phyloP scores from a whole-genome alignment of 53 echinoderm and acorn worm genomes.

The Holothuria scabra region DNA sequence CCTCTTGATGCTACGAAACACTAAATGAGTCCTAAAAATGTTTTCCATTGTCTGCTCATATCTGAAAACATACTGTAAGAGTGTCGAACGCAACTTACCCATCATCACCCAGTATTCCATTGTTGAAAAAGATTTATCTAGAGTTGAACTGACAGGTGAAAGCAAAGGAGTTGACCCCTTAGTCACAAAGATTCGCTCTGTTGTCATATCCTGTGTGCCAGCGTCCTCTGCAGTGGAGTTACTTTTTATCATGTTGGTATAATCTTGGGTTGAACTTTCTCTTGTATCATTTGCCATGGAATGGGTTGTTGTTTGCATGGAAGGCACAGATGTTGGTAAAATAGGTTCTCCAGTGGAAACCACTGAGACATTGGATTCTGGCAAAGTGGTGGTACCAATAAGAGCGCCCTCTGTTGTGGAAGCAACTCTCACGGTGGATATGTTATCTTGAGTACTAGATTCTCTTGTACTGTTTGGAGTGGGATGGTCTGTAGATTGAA shows the following conservation, averaged over 20 bases:
- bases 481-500: background rate
- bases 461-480: background rate
- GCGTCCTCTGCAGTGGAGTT: too few relatives aligned
- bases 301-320: background rate
- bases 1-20: background rate
- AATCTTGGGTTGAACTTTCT: too few relatives aligned
- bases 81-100: constrained; percentile 58
- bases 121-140: constrained; percentile 79
- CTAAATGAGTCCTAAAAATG: background rate
- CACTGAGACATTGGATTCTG: constrained; percentile 53
- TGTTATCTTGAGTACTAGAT: too few relatives aligned
- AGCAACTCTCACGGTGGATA: too few relatives aligned
- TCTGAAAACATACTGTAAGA: background rate
- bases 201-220: background rate
- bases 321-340: too few relatives aligned
- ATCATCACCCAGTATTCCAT: constrained; percentile 70
- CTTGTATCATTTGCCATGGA: background rate
- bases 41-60: background rate
- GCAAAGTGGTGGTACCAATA: background rate
- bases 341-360: constrained; percentile 60
- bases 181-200: background rate
- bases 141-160: background rate
- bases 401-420: too few relatives aligned
- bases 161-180: background rate
- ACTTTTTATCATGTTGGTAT: too few relatives aligned